Base-by-base conservation (phyloP, 64 coral and sea anemone species). In the Porites lutea region DNA sequence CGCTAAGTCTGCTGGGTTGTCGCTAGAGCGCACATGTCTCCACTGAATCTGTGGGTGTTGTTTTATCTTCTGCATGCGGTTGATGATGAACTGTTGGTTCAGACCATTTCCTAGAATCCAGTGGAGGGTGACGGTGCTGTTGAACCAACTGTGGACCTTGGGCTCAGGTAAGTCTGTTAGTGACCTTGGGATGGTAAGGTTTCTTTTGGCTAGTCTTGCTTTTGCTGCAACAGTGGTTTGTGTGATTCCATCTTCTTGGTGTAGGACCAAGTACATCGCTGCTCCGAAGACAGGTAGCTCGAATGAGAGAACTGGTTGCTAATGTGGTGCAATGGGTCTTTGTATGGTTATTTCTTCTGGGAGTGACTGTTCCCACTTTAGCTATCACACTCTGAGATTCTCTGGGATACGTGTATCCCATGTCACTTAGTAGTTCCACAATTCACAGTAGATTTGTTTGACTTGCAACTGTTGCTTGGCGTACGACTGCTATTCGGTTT, bases 381-480 rank as follows among this genome's bases (percentile, higher is more conserved):
- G 57, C 49, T 7, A 88, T 27, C 43, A 20, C n/a, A 12, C 6
- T 20, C 46, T 4, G 52, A 77, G 57, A 62, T 16, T 54, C 10
- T 77, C 87, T 43, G 73, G 70, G 70, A 89, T 74, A 10, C n/a
- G 20, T 22, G 52, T 3, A 16, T 89, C 87, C 87, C 73, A 89
- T 20, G 87, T 4, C 6, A 27, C 59, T 62, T 77, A 77, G 54
- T 6, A 9, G 14, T 89, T 73, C 22, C 72, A 89, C 22, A 89
- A 12, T 18, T 89, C 43, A 1, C 74, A 51, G 50, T 47, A 89
- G 46, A 89, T 89, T 75, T 47, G 55, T 52, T 89, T 89, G 16
- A 73, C 87, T 61, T 60, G 54, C 4, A 79, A n/a, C 82, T 10
- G 18, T 88, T 88, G 3, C 70, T 74, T 13, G 86, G 49, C 13